Evolutionary conservation across 1,140 invertebrate species (phyloP), one percentile per base, ranked within the genome.

Genomic region (Drosophila trapezifrons): DNA sequence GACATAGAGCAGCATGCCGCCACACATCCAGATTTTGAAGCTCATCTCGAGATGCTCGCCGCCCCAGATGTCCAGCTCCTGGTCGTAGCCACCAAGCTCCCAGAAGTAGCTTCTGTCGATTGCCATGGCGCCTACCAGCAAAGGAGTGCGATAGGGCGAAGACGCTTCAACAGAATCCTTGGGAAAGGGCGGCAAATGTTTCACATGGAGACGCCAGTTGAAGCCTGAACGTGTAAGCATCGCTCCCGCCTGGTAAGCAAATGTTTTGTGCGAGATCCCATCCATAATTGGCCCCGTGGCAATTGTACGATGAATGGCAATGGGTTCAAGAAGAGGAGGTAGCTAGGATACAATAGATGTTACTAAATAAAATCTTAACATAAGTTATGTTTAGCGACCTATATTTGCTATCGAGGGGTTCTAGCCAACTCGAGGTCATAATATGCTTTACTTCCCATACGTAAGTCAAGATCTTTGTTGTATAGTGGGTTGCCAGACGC

Each of bases 11-110:
- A 96, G 98, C 94, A 96, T 96, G 86, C 99, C 99, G 93, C 94
- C 98, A 76, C 96, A 96, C 90, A 96, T 96, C 96, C 96, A 96
- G 43, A 98, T 97, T 93, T 99, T 97, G 79, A 99, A 99, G 51
- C 98, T 98, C 47, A 99, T 94, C 92, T 99, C 98, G 57, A 99
- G 96, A 84, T 99, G 98, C 92, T 99, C 98, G 15, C 98, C 98
- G 22, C 98, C 98, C 98, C 98, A 99, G 92, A 95, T 96, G 72
- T 96, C 97, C 85, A 99, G 95, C 18, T 95, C 95, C 20, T 95
- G 94, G 93, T 99, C 98, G 89, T 99, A 99, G 3, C 97, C 97
- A 9, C 98, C 98, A 62, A 99, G 93, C 92, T 99, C 97, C 96
- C 98, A 99, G 92, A 99, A 99, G 86, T 97, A 98, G 58, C 96